Base-by-base conservation (phyloP, 1,140 invertebrate genomes). In the Aphaenogaster ashmeadi region DNA sequence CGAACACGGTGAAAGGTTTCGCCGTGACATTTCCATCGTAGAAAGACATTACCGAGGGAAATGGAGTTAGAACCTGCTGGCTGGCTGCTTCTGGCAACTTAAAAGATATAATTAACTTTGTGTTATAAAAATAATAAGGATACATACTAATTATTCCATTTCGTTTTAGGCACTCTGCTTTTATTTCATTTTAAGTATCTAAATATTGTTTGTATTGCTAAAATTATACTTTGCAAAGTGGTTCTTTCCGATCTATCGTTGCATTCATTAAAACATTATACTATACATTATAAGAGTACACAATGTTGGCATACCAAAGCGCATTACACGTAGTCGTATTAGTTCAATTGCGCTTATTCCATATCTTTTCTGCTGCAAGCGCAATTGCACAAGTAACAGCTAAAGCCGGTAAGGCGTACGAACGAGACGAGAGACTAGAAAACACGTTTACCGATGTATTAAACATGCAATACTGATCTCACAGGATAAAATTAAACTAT, bases 21-120 rank as follows among this genome's bases (percentile, higher is more conserved):
- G 75, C 75, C 84, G 21, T 77, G 84, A 86, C 84, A 86, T 86
- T 86, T 86, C 36, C 84, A 78, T 86, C 71, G 41, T 66, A 79
- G 84, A 86, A 66, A 86, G 62, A 79, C 74, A 67, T 67, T 86
- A 52, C 27, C 44, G 62, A 80, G 47, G 84, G 60, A 86, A 86
- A 80, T 86, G 71, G 72, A 85, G 56, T 77, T 64, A 50, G 58
- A 77, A 38, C 41, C 33, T 77, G 54, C 79, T 64, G 15, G n/a
- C 50, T 5, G 80, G 13, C 44, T 77, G 44, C 62, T 86, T 36
- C 38, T 79, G 56, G 18, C 21, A 36, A 4, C 60, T 78, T 72
- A 15, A 85, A 47, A 85, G 41, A 69, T 13, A 80, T 75, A 84
- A 84, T 84, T 84, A 84, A 74, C 41, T 47, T 38, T 18, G 4